A percentile compares a stretch with the other conserved stretches of the same genome.
Evolutionary conservation across 2,113 vertebrate genomes (phyloP).

Genomic region (Plotosus lineatus): DNA sequence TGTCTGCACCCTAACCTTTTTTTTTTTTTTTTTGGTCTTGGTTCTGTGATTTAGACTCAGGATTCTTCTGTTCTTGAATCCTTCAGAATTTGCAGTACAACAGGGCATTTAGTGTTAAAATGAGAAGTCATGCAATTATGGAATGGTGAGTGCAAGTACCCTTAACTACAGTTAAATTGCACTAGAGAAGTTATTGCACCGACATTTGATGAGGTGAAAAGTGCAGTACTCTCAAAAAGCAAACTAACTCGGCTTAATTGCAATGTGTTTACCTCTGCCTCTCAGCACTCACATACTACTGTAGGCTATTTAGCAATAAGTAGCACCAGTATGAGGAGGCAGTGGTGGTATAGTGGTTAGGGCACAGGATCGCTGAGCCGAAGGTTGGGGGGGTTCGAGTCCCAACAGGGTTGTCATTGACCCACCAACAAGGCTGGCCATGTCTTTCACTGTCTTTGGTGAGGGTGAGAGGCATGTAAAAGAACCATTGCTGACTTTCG

Average conservation of each 20-base stretch:
- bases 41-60: not conserved
- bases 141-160: slow-evolving; percentile 29
- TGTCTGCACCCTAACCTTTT: not conserved
- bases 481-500: no score
- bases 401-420: no score
- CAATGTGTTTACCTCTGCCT: slow-evolving; percentile 57
- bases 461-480: no score
- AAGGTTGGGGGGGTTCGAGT: no score
- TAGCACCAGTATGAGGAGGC: slow-evolving; percentile 61
- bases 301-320: slow-evolving; percentile 65
- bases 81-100: not conserved
- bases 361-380: no score
- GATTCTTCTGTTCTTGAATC: not conserved
- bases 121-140: slow-evolving; percentile 5
- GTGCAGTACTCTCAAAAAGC: slow-evolving; percentile 28
- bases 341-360: no score
- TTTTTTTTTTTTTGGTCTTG: not conserved
- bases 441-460: no score
- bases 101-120: not conserved
- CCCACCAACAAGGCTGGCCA: no score
- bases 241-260: slow-evolving; percentile 49
- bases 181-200: slow-evolving; percentile 14
- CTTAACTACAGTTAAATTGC: slow-evolving; percentile 34
- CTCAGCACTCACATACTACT: slow-evolving; percentile 54
- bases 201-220: slow-evolving; percentile 22